Conservation (phyloP, 1,140 invertebrate genomes). For the Protaetia brevitarsis region DNA sequence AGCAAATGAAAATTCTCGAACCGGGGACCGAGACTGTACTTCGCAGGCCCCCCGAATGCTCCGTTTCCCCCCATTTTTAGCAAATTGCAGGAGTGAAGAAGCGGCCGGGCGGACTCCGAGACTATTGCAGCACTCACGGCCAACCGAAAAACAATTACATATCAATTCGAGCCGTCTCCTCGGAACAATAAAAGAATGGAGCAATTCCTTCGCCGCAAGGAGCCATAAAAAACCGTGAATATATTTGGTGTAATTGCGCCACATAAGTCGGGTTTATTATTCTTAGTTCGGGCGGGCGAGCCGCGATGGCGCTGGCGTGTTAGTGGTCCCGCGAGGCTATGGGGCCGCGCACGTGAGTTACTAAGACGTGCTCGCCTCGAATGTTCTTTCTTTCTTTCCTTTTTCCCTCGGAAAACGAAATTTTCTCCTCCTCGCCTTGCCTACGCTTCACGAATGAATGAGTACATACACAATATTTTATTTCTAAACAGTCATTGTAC, state of each 20-base stretch:
- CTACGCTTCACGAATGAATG: no score
- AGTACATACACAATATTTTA: no score
- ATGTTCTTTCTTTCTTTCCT: neutral
- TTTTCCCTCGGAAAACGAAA: no score
- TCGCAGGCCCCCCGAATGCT: neutral
- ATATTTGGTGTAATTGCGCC: slow-evolving; percentile 49
- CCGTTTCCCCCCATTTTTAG: neutral
- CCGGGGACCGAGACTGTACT: neutral
- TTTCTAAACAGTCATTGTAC: no score
- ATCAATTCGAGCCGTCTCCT: slow-evolving; percentile 42
- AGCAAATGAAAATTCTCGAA: slow-evolving; percentile 22
- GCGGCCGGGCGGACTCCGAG: neutral
- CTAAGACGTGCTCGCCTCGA: neutral
- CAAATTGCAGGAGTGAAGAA: neutral
- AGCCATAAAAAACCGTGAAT: slow-evolving; percentile 49
- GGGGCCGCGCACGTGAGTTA: slow-evolving; percentile 37
- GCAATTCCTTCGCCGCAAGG: slow-evolving; percentile 47
- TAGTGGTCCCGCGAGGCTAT: slow-evolving; percentile 40
- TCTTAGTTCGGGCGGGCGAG: slow-evolving; percentile 36
- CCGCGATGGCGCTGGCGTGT: slow-evolving; percentile 44
- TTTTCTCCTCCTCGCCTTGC: neutral
- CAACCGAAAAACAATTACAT: slow-evolving; percentile 47
- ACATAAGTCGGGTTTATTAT: slow-evolving; percentile 49
- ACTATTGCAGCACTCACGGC: neutral
- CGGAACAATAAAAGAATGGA: slow-evolving; percentile 48